These are phyloP conservation scores for Osedax frankpressi DNA, from an alignment of 2,888 invertebrate species.

Conservation along the genomic window DNA sequence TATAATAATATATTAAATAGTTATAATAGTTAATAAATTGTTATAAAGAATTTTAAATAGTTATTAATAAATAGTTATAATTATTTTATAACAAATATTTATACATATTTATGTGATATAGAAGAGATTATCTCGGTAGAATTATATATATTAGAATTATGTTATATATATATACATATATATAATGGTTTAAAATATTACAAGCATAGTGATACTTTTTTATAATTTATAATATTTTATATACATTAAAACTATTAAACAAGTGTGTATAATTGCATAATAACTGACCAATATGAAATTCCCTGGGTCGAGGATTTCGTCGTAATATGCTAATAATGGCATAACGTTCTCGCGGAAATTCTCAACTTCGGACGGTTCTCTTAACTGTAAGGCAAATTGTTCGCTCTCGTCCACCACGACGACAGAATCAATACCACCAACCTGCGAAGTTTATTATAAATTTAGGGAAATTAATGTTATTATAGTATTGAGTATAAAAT, in stretches of 20 bases:
- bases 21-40: too few relatives aligned
- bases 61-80: too few relatives aligned
- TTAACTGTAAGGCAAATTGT: background rate
- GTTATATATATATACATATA: background rate
- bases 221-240: too few relatives aligned
- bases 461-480: too few relatives aligned
- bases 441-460: too few relatives aligned
- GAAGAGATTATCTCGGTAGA: background rate
- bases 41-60: too few relatives aligned
- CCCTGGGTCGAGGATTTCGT: background rate
- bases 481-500: too few relatives aligned
- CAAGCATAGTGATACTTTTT: too few relatives aligned
- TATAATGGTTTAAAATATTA: too few relatives aligned
- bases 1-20: too few relatives aligned
- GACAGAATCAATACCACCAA: constrained; percentile 26
- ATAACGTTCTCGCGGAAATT: background rate
- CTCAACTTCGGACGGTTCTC: background rate
- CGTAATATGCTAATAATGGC: background rate
- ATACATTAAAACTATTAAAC: too few relatives aligned
- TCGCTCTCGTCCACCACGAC: constrained; percentile 30
- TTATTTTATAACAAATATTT: background rate
- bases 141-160: background rate
- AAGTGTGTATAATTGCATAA: too few relatives aligned
- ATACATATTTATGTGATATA: background rate
- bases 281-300: background rate